Conservation (phyloP, 2,113 vertebrate species). For the Perognathus longimembris region DNA sequence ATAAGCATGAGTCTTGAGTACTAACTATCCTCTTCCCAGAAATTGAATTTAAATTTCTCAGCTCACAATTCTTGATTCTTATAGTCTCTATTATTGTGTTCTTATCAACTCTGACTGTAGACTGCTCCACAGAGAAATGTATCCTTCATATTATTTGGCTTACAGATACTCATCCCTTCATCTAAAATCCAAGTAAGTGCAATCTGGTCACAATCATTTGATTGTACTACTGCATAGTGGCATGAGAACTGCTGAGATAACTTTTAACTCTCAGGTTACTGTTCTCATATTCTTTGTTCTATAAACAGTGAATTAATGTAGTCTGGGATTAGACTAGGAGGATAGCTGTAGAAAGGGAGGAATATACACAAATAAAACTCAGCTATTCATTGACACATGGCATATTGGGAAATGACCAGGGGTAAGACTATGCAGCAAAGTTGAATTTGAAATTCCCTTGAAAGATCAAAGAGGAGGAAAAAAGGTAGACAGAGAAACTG, state of each 20-base stretch:
- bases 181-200: background rate
- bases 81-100: background rate
- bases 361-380: background rate
- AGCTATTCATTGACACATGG: background rate
- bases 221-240: background rate
- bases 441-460: slow-evolving; percentile 5
- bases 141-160: slow-evolving; percentile 5
- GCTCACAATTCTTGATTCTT: background rate
- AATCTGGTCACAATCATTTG: background rate
- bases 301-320: no score
- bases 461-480: background rate
- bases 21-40: background rate
- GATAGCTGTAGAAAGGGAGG: no score
- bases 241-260: background rate
- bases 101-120: background rate
- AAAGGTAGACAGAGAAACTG: background rate
- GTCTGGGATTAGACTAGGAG: no score
- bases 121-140: background rate
- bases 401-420: background rate
- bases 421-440: background rate
- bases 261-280: no score
- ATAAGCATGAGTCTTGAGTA: background rate
- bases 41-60: background rate
- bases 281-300: no score
- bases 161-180: background rate